Evolutionary conservation across 2,797 vertebrate genomes (phyloP), one percentile per base, ranked within the genome.

Genomic region (Cirrhinus molitorella): DNA sequence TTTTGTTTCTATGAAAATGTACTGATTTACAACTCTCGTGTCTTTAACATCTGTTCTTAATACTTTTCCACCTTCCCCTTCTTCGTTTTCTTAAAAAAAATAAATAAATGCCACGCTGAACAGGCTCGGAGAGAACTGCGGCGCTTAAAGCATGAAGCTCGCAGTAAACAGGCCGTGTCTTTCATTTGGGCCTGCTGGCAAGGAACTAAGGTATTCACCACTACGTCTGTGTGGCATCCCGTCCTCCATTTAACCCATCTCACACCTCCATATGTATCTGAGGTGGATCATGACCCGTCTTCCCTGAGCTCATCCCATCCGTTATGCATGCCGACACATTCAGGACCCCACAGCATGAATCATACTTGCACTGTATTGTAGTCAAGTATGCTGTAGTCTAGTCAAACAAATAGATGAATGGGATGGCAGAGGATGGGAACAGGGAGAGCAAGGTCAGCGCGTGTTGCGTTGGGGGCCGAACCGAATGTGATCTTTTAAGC

Each of bases 181-280:
- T 96, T 99, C 95, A 98, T 99, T 94, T 99, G 98, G 98, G 97
- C 97, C 91, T 98, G 93, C 97, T 99, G 98, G 98, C 97, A 97
- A 96, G 98, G 97, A 96, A 96, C 95, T 83, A 96, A 99, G 98
- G 98, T 99, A 99, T 95, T 96, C 43, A 63, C 31, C 12, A n/a
- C 17, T 40, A 47, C 45, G 68, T 76, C 31, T 81, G 61, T 76
- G 47, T 87, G 83, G 25, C 43, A 67, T 85, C 51, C 31, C 45
- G 40, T 84, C 19, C 23, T 55, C 55, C 53, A 47, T 21, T 77
- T 67, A 37, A 78, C 65, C 79, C 51, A 67, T 76, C 83, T 57
- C 78, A 40, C 79, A 79, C 65, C 55, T 57, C 63, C 17, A 28
- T 47, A 25, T 67, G 28, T 71, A 73, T 21, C 70, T 61, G 78